Conservation (phyloP, 2,888 invertebrate species). For the Sarcophaga variegata region DNA sequence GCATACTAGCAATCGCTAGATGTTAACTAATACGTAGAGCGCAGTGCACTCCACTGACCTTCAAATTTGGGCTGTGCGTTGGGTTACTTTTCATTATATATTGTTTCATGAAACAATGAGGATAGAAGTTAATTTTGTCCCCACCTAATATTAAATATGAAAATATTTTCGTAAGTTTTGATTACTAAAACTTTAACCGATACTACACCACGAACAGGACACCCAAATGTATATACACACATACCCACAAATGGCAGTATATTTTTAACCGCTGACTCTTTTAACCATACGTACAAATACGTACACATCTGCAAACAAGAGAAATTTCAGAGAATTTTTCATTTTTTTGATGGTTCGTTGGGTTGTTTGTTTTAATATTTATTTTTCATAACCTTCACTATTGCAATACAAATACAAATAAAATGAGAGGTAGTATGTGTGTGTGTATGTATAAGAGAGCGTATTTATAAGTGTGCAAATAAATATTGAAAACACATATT, state of each 20-base stretch:
- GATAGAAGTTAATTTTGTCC: not conserved
- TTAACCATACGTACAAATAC: not conserved
- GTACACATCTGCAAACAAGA: not conserved
- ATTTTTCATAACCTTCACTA: slow-evolving; percentile 29
- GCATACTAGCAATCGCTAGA: too few species aligned
- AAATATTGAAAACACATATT: slow-evolving; percentile 40
- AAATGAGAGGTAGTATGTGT: not conserved
- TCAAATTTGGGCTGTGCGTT: not conserved
- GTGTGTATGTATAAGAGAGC: not conserved
- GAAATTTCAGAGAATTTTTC: not conserved
- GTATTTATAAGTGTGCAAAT: not conserved
- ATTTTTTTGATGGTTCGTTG: not conserved
- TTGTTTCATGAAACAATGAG: too few species aligned
- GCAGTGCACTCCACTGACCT: not conserved
- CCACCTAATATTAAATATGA: not conserved
- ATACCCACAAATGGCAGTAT: not conserved
- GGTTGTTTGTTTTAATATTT: not conserved
- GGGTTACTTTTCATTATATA: not conserved
- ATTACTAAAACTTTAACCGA: slow-evolving; percentile 38
- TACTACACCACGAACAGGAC: not conserved
- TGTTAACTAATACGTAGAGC: too few species aligned
- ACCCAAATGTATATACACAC: slow-evolving; percentile 11
- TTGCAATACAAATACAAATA: not conserved
- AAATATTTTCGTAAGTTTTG: not conserved
- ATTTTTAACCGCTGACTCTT: not conserved